Base-by-base conservation (phyloP, 1,140 invertebrate genomes). In the Notospermus geniculatus region DNA sequence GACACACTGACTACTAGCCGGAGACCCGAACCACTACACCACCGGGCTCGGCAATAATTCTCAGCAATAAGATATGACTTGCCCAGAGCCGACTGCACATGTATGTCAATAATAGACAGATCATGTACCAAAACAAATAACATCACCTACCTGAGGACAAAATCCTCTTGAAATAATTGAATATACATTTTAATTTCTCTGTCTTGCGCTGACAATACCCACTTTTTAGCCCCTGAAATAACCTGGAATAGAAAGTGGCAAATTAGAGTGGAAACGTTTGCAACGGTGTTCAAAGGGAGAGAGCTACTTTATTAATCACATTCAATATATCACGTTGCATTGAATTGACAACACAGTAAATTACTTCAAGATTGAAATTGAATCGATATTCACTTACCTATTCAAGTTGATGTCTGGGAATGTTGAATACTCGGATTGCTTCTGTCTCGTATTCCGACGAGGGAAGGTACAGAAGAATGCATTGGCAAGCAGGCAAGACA, bases 401-500 rank as follows among this genome's bases (percentile, higher is more conserved):
- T 87, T 89, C 74, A 97, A 97, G 84, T 97, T 97, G 29, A 97
- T 92, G 45, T 86, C 82, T 9, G 93, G 93, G 83, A 87, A 95
- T 45, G 80, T 85, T n/a, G 81, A 75, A 63, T 65, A 75, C 62
- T 79, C 73, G 29, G 75, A 56, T 7, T 23, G 50, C 59, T 55
- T 67, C 17, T 65, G 28, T 41, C 59, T 67, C 1, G 66, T 54
- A 66, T 75, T 77, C 29, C 91, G 83, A 62, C 89, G 83, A 11
- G 94, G 93, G 83, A 95, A 98, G 59, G 95, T 98, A 79, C 92
- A 97, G 60, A 98, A 89, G 81, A 98, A 98, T 23, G 92, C 94
- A 85, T 98, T 97, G 1, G 94, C 93, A 59, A 98, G 77, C 36
- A 98, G 80, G 73, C 87, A 89, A 1, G 91, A 87, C 54, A 93